These are phyloP conservation scores for Climacteris rufus DNA, from an alignment of 2,113 vertebrate species.

Conservation along the genomic window DNA sequence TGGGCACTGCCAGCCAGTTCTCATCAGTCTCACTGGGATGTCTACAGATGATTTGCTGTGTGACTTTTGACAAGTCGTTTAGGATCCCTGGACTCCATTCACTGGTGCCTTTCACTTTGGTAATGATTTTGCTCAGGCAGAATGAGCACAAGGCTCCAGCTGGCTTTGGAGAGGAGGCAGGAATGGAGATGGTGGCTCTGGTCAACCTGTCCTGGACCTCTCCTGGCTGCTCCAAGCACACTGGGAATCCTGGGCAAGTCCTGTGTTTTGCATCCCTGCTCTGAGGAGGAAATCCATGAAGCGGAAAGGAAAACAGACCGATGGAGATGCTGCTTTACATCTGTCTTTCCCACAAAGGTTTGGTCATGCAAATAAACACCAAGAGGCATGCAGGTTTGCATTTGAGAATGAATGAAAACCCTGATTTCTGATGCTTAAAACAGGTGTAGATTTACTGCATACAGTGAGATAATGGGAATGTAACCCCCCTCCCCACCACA, in stretches of 20 bases:
- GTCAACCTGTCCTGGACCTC: neutral
- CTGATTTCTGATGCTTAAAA: neutral
- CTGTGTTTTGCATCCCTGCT: neutral
- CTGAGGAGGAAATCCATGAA: neutral
- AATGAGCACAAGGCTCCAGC: fast-evolving
- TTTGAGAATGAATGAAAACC: neutral
- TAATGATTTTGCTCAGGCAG: neutral
- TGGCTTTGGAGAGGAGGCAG: neutral
- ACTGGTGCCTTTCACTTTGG: neutral
- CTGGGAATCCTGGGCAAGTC: neutral
- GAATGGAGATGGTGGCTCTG: neutral
- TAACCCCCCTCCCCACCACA: neutral
- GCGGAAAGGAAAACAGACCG: neutral
- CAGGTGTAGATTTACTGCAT: neutral
- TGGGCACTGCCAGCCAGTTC: neutral
- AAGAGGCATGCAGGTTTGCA: neutral
- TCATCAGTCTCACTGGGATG: neutral
- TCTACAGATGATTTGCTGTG: neutral
- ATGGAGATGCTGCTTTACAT: neutral
- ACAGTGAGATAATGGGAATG: neutral
- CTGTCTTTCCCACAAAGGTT: neutral
- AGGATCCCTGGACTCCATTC: neutral
- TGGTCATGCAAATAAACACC: slow-evolving; percentile 27
- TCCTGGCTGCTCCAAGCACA: fast-evolving
- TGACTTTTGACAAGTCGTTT: neutral